Conservation (phyloP, 2,888 invertebrate species). For the Mesorhabditis sp. region DNA sequence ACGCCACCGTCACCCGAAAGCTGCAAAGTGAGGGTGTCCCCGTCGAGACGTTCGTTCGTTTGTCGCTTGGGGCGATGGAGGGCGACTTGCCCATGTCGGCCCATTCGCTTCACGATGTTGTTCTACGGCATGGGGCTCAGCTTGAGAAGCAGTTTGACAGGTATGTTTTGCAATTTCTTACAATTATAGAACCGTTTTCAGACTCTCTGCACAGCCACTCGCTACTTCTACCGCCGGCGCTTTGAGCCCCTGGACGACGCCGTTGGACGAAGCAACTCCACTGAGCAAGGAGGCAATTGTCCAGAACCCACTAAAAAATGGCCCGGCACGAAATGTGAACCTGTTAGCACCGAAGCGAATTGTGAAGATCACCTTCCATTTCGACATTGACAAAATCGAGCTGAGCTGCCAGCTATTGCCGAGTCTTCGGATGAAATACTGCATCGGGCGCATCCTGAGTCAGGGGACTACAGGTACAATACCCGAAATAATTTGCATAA, state of each 20-base stretch:
- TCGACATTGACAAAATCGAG: constrained; percentile 64
- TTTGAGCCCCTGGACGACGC: background rate
- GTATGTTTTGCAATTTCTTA: constrained; percentile 5
- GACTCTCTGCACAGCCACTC: background rate
- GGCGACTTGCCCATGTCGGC: constrained; percentile 98
- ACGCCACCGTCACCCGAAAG: background rate
- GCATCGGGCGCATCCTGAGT: constrained; percentile 79
- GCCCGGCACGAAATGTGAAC: background rate
- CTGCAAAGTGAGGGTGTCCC: no score
- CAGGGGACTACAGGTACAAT: constrained; percentile 24
- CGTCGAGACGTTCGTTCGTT: background rate
- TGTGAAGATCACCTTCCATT: background rate
- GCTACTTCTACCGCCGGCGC: background rate
- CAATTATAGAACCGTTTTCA: no score
- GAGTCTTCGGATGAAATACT: constrained; percentile 90
- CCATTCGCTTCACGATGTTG: constrained; percentile 93
- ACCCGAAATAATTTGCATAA: no score
- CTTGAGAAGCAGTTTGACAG: constrained; percentile 33
- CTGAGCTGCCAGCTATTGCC: constrained; percentile 90
- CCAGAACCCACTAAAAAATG: background rate
- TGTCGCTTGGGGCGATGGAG: constrained; percentile 36
- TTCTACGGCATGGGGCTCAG: constrained; percentile 62
- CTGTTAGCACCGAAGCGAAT: constrained; percentile 10
- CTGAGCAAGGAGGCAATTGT: background rate
- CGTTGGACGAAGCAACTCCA: background rate